A percentile compares a stretch with the other conserved stretches of the same genome.
Evolutionary conservation across 1,140 invertebrate genomes (phyloP).

Genomic region (Dreissena rostriformis): DNA sequence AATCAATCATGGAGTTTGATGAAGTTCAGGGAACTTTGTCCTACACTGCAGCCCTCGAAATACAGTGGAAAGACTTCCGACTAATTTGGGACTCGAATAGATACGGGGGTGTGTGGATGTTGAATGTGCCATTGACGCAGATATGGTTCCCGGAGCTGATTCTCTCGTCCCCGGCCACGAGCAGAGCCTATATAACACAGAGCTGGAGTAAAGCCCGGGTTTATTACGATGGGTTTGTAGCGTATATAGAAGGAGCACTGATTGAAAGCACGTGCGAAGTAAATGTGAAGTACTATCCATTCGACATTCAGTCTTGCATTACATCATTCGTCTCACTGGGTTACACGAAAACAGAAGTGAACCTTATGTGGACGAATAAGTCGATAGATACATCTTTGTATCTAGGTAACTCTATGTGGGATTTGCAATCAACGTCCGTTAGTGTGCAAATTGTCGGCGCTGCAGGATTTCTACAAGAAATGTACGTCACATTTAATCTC

Average conservation of each 20-base stretch:
- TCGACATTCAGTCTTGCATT: conserved; percentile 96
- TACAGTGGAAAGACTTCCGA: conserved; percentile 26
- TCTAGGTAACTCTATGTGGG: background rate
- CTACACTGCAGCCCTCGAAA: conserved; percentile 19
- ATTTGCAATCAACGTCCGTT: background rate
- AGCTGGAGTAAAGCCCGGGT: conserved; percentile 9
- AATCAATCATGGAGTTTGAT: conserved; percentile 24
- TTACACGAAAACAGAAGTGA: background rate
- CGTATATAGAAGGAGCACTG: conserved; percentile 78
- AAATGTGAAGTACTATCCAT: conserved; percentile 97
- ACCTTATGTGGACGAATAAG: background rate
- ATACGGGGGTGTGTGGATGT: background rate
- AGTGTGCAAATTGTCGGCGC: background rate
- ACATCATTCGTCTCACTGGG: conserved; percentile 99
- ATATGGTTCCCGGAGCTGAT: conserved; percentile 45
- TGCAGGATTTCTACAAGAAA: background rate
- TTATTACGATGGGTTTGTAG: background rate
- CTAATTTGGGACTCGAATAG: background rate
- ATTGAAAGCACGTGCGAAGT: conserved; percentile 99
- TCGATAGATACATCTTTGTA: background rate
- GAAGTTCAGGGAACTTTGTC: conserved; percentile 33
- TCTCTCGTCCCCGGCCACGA: conserved; percentile 16
- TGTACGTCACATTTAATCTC: conserved; percentile 34
- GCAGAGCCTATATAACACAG: conserved; percentile 1
- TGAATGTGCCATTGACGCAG: conserved; percentile 16